Evolutionary conservation across 2,113 vertebrate species (phyloP), one percentile per base, ranked within the genome.

Genomic region (Lophura nycthemera): DNA sequence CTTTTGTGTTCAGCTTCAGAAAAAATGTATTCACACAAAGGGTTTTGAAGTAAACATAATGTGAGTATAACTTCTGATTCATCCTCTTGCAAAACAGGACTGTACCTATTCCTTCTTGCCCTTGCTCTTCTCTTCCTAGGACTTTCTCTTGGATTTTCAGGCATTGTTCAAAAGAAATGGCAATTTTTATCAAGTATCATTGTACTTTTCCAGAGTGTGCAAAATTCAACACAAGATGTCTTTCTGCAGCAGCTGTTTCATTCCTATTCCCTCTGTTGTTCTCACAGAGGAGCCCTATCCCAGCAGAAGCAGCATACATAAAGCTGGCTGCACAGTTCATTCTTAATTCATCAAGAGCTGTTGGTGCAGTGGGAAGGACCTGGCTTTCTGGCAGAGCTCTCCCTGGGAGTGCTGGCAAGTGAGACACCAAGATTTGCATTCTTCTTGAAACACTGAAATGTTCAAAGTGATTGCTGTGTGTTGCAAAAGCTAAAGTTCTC

Each of bases 361-460:
- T 27, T 83, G 85, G 40, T 59, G 59, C 54, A 43, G 18, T 40
- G 22, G 63, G n/a, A 85, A 85, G 71, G 64, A 85, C 89, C 48
- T 92, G 89, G 54, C 36, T 34, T 34, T 76, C 30, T 87, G 78
- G 54, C 63, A 80, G 3, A 84, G 36, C 19, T 93, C 36, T 84
- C 20, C 29, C 48, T 77, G 76, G 42, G 43, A 72, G 36, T 13
- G 7, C 64, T 94, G 67, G 67, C 75, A 72, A 91, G 45, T 32
- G 78, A 89, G 64, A 91, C 32, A 50, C 88, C 67, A 91, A 38
- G 92, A 76, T 95, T 86, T 92, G 42, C 30, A 21, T 81, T 88
- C 29, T 30, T 90, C 52, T 71, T 71, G 69, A 67, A 90, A 61
- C 59, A 20, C 21, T 61, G 43, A 56, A 83, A 67, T 0, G 0